Evolutionary conservation across 2,113 vertebrate genomes (phyloP).

Genomic region (Syrmaticus mikado): DNA sequence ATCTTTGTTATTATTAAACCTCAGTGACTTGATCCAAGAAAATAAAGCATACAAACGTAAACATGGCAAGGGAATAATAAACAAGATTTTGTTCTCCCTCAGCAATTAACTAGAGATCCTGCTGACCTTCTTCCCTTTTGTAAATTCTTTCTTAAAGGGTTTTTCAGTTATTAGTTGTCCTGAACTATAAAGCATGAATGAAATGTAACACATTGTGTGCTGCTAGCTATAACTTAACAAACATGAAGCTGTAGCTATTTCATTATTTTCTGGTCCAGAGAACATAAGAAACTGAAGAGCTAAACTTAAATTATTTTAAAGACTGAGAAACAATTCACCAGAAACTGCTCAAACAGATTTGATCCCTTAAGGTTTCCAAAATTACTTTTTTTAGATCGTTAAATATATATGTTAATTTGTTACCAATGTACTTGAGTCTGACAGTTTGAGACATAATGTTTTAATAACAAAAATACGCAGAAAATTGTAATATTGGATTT

Average conservation of each 20-base stretch:
- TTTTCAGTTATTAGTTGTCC: background rate
- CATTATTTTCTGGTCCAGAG: background rate
- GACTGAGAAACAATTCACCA: background rate
- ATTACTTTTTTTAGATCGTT: background rate
- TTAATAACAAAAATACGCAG: conserved; percentile 18
- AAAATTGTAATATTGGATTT: conserved; percentile 36
- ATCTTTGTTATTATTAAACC: background rate
- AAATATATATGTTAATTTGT: background rate
- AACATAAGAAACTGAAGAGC: background rate
- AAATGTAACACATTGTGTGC: background rate
- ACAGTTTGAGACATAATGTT: conserved; percentile 18
- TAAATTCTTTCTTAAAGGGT: background rate
- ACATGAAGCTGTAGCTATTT: background rate
- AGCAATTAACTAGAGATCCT: background rate
- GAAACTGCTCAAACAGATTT: background rate
- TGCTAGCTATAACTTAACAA: background rate
- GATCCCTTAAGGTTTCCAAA: background rate
- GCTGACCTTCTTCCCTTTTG: background rate
- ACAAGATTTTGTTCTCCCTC: conserved; percentile 6
- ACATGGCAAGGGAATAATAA: conserved; percentile 51
- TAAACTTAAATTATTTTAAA: background rate
- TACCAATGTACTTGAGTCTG: background rate
- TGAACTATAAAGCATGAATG: background rate
- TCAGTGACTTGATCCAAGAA: conserved; percentile 6
- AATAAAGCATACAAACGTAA: conserved; percentile 42